Evolutionary conservation across 1,140 invertebrate species (phyloP).

Genomic region (Drosophila trapezifrons): DNA sequence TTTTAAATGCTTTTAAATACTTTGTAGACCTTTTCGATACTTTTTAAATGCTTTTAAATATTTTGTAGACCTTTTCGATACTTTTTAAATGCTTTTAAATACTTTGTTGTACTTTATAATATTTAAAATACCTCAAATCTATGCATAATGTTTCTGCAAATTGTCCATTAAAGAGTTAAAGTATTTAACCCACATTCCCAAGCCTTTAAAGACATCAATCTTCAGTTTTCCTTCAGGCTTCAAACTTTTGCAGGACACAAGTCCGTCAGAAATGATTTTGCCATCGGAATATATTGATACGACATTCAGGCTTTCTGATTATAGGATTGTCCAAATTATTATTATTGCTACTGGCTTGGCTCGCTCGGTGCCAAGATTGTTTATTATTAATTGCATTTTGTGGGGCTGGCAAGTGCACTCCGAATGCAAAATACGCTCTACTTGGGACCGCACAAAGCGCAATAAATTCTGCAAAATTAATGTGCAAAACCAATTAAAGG

Average conservation of each 20-base stretch:
- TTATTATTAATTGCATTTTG: conserved; percentile 76
- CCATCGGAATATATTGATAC: conserved; percentile 26
- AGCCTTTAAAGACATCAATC: neutral
- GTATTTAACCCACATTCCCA: neutral
- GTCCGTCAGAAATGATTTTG: conserved; percentile 14
- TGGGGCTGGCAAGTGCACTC: conserved; percentile 36
- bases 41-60: too few species aligned
- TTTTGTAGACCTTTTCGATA: too few species aligned
- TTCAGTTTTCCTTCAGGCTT: neutral
- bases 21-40: too few species aligned
- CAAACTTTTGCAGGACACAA: neutral
- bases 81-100: too few species aligned
- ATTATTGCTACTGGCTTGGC: conserved; percentile 24
- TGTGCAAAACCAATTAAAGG: conserved; percentile 79
- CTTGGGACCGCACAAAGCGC: conserved; percentile 43
- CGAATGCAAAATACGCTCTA: conserved; percentile 3
- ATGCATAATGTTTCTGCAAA: too few species aligned
- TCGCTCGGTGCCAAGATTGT: conserved; percentile 57
- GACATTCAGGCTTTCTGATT: conserved; percentile 15
- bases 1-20: too few species aligned
- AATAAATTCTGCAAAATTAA: conserved; percentile 82
- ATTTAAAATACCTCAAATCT: too few species aligned
- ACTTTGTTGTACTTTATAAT: too few species aligned
- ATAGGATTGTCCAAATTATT: conserved; percentile 14
- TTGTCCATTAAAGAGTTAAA: neutral